These are phyloP conservation scores for Acanthosoma haemorrhoidale DNA, from an alignment of 2,888 invertebrate species.

Conservation along the genomic window DNA sequence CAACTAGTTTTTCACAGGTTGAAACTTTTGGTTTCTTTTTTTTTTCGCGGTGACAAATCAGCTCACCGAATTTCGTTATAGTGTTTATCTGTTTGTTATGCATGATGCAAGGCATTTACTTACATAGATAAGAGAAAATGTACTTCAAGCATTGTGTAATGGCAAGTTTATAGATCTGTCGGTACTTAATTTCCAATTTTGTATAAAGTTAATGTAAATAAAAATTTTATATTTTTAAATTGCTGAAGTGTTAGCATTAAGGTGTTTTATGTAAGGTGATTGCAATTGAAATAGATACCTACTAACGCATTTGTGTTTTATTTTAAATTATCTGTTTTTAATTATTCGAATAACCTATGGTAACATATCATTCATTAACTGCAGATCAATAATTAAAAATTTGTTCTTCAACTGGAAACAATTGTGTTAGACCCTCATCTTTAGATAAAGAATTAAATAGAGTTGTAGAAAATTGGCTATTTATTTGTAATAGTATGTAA, in stretches of 20 bases:
- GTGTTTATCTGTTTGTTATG: constrained; percentile 17
- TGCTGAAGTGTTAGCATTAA: constrained; percentile 26
- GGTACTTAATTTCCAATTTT: constrained; percentile 29
- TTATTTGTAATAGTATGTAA: no score
- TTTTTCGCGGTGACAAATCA: constrained; percentile 10
- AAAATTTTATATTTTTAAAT: constrained; percentile 24
- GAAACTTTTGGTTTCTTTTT: neutral
- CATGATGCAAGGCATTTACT: constrained; percentile 14
- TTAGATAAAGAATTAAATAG: no score
- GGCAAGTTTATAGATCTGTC: constrained; percentile 27
- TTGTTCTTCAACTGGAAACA: no score
- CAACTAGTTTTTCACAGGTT: constrained; percentile 16
- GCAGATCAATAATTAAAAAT: no score
- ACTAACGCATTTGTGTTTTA: constrained; percentile 30
- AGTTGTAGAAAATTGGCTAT: no score
- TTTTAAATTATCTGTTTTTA: constrained; percentile 36
- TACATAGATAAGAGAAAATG: neutral
- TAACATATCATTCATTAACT: no score
- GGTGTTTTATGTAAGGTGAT: constrained; percentile 33
- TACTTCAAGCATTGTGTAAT: constrained; percentile 18
- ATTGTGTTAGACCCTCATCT: no score
- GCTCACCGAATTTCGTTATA: constrained; percentile 6
- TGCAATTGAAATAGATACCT: constrained; percentile 33
- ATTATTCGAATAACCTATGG: no score
- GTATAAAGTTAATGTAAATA: constrained; percentile 24